Conservation (phyloP, 2,797 vertebrate species). For the Neosilurus mollespiculum region DNA sequence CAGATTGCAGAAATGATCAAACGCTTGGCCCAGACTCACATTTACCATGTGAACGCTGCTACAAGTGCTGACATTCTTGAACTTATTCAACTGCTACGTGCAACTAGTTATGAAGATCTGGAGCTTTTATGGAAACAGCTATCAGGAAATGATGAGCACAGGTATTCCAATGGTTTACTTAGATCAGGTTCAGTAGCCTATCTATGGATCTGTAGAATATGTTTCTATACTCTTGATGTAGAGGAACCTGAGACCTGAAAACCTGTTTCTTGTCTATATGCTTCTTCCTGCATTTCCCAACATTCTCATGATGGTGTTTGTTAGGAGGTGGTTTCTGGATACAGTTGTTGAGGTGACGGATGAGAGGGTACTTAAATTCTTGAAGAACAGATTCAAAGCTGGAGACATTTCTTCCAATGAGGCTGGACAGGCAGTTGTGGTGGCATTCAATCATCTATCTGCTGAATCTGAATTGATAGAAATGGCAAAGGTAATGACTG, state of each 20-base stretch:
- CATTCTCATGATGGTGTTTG: conserved; percentile 5
- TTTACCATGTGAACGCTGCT: conserved; percentile 68
- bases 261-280: background rate
- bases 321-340: conserved; percentile 80
- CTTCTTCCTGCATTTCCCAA: background rate
- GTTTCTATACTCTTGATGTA: too few relatives aligned
- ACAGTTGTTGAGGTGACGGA: conserved; percentile 70
- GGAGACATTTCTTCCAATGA: conserved; percentile 71
- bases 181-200: background rate
- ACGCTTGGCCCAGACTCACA: conserved; percentile 72
- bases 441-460: conserved; percentile 71
- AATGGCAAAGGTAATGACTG: conserved; percentile 69
- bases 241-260: too few relatives aligned
- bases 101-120: conserved; percentile 64
- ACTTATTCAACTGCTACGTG: conserved; percentile 76
- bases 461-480: conserved; percentile 63
- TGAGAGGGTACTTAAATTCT: conserved; percentile 73
- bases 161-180: conserved; percentile 60
- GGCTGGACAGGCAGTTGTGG: conserved; percentile 66
- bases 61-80: conserved; percentile 71
- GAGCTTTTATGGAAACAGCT: conserved; percentile 76
- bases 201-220: too few relatives aligned
- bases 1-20: conserved; percentile 78
- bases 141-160: conserved; percentile 68
- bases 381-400: conserved; percentile 71